Base-by-base conservation (phyloP, 2,113 vertebrate species). In the Accipiter cooperii region DNA sequence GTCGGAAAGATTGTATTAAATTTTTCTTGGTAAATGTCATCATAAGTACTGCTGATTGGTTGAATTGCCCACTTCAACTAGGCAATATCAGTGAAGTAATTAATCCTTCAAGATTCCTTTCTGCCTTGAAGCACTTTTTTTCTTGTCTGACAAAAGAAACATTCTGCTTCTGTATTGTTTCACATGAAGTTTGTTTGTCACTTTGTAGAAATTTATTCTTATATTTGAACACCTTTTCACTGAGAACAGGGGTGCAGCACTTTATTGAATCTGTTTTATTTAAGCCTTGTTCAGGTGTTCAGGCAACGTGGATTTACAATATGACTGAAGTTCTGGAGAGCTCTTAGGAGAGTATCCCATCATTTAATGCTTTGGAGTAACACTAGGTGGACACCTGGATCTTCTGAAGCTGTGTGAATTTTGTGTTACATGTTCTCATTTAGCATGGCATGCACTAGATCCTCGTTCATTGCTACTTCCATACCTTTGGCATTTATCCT, bases 341-440 rank as follows among this genome's bases (percentile, higher is more conserved):
- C 54, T 87, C 54, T 49, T 77, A 1, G 2, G 83, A 69, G 40
- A 47, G 9, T 24, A 54, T 61, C 20, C 60, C 69, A 14, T 65
- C 60, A 74, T 78, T 66, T 66, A 84, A 61, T 96, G 90, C 85
- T 87, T 78, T 87, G 34, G 51, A 87, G 36, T 34, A 95, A 95
- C 96, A 90, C 89, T 90, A 92, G 93, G 89, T 94, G 83, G 89
- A 94, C 93, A 95, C 83, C 86, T 92, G 93, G 89, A 86, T 94
- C 91, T 96, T 94, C 86, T 92, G 66, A 94, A 95, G 29, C 79
- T 95, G 7, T 88, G 42, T 79, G 61, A 83, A 68, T 90, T 83
- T 83, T 85, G 18, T 70, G n/a, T 85, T 88, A 4, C 12, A 4
- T 2, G 5, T 51, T 93, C 84, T 47, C 10, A 54, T 82, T 95